These are phyloP conservation scores for Augochlora pura DNA, from an alignment of 1,140 invertebrate species.

Conservation along the genomic window DNA sequence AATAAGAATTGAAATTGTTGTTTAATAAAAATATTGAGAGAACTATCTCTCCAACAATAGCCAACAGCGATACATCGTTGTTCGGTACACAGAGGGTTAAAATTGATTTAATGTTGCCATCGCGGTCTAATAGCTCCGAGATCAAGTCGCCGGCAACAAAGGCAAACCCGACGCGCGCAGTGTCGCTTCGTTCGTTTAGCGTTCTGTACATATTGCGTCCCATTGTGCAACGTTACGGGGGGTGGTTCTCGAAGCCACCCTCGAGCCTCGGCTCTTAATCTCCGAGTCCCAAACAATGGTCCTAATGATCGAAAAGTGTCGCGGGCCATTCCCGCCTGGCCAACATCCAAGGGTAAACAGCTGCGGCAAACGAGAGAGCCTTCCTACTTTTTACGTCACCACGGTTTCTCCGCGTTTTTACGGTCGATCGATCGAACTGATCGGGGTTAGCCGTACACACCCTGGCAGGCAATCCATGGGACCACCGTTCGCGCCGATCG, in stretches of 20 bases:
- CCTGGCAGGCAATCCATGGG: constrained; percentile 21
- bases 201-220: not conserved
- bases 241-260: not conserved
- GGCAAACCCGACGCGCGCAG: too few species aligned
- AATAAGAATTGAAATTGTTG: too few species aligned
- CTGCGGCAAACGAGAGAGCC: not conserved
- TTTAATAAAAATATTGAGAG: too few species aligned
- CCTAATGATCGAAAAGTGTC: not conserved
- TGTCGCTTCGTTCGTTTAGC: not conserved
- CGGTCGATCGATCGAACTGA: constrained; percentile 43
- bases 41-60: too few species aligned
- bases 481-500: constrained; percentile 12
- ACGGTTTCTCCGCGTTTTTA: constrained; percentile 39
- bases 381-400: constrained; percentile 32
- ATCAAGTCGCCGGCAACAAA: too few species aligned
- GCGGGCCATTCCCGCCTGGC: constrained; percentile 9
- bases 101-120: too few species aligned
- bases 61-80: too few species aligned
- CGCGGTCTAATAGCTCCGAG: too few species aligned
- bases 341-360: constrained; percentile 34
- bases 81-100: too few species aligned
- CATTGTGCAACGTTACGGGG: not conserved
- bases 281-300: not conserved
- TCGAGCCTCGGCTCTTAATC: not conserved
- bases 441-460: not conserved